These are phyloP conservation scores for Mythimna lalbum DNA, from an alignment of 2,888 invertebrate genomes.

Conservation along the genomic window DNA sequence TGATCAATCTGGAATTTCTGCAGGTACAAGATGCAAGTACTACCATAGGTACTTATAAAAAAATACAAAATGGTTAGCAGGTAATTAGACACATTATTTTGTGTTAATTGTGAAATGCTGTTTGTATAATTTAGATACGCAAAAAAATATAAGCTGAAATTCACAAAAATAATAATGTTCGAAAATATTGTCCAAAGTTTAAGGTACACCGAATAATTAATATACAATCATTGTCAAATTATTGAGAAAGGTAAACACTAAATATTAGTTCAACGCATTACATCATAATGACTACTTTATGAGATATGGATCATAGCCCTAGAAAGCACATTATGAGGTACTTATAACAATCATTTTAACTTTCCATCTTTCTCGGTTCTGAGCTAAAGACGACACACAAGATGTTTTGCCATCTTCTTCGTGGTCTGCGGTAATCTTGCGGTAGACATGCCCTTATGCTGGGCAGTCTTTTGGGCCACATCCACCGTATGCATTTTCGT, in stretches of 20 bases:
- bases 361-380: background rate
- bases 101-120: background rate
- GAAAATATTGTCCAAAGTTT: background rate
- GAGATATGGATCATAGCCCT: slow-evolving; percentile 56
- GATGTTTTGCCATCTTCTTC: background rate
- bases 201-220: background rate
- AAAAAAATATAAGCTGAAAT: background rate
- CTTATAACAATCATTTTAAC: slow-evolving; percentile 2
- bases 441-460: background rate
- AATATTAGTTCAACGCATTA: slow-evolving; percentile 4
- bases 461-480: background rate
- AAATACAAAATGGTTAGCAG: background rate
- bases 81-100: background rate
- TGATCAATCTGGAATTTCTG: no score
- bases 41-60: no score
- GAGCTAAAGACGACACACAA: background rate
- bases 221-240: slow-evolving; percentile 1
- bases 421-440: background rate
- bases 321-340: slow-evolving; percentile 19
- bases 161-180: background rate
- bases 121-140: no score
- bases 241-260: background rate
- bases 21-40: no score
- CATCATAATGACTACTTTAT: slow-evolving; percentile 43
- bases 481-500: background rate